These are phyloP conservation scores for Semaprochilodus insignis DNA, from an alignment of 2,797 vertebrate species.

Conservation along the genomic window DNA sequence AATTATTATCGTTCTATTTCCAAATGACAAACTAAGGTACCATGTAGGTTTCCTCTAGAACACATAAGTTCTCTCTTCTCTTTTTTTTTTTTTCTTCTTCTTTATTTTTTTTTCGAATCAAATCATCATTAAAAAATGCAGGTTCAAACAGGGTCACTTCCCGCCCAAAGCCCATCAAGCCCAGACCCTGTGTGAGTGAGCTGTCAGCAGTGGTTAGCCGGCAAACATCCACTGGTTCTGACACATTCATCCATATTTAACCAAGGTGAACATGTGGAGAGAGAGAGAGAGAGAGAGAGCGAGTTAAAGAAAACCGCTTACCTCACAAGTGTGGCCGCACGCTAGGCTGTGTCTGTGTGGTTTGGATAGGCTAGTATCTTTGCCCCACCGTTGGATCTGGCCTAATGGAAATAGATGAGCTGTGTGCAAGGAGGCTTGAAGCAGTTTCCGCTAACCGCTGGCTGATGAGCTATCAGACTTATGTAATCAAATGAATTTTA, in stretches of 20 bases:
- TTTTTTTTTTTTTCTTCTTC: no score
- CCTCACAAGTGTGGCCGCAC: conserved; percentile 30
- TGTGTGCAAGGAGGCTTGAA: conserved; percentile 50
- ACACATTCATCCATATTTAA: conserved; percentile 57
- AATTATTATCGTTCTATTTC: conserved; percentile 13
- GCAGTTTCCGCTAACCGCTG: conserved; percentile 35
- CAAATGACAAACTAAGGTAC: background rate
- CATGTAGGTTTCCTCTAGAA: background rate
- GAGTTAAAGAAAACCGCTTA: conserved; percentile 30
- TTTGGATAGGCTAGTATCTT: conserved; percentile 62
- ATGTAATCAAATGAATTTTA: conserved; percentile 57
- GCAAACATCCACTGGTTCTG: conserved; percentile 31
- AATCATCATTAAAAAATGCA: conserved; percentile 35
- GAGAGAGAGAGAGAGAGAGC: conserved; percentile 3
- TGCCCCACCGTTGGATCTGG: conserved; percentile 54
- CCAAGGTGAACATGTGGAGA: conserved; percentile 32
- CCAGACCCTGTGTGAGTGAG: conserved; percentile 30
- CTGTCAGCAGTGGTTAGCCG: conserved; percentile 48
- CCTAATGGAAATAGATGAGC: conserved; percentile 55
- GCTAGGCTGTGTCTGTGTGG: conserved; percentile 7
- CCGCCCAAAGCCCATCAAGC: conserved; percentile 36
- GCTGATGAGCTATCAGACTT: conserved; percentile 55
- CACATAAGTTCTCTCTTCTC: background rate
- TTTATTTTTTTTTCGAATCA: conserved; percentile 26
- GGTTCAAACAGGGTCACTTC: conserved; percentile 55